A percentile compares a stretch with the other conserved stretches of the same genome.
phyloP scores from a whole-genome alignment of 2,888 invertebrate genomes.

The Congeria kusceri region DNA sequence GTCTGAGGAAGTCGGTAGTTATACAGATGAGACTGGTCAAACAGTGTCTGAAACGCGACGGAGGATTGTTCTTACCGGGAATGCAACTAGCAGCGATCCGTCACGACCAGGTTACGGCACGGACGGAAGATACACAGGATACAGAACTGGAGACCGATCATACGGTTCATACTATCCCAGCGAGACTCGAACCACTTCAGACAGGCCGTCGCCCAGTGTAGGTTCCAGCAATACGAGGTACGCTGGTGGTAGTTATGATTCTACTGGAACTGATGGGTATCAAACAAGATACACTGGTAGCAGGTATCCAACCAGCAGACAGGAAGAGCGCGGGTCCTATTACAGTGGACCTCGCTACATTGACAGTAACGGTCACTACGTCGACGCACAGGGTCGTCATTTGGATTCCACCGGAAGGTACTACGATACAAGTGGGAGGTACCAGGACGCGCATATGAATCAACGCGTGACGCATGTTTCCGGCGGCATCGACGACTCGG shows the following conservation, averaged over 20 bases:
- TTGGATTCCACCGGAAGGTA: constrained; percentile 53
- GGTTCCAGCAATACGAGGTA: too few species aligned
- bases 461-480: constrained; percentile 20
- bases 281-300: constrained; percentile 6
- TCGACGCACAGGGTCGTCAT: constrained; percentile 48
- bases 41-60: constrained; percentile 5
- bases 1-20: constrained; percentile 3
- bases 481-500: constrained; percentile 3
- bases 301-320: constrained; percentile 1
- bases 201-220: too few species aligned
- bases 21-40: constrained; percentile 9
- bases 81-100: constrained; percentile 3
- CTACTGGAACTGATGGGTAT: too few species aligned
- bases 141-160: too few species aligned
- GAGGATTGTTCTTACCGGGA: constrained; percentile 26
- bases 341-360: constrained; percentile 35
- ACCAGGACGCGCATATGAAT: constrained; percentile 32
- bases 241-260: too few species aligned
- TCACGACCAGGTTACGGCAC: too few species aligned
- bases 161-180: too few species aligned
- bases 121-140: too few species aligned
- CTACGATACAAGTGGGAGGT: constrained; percentile 46
- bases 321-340: constrained; percentile 25
- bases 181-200: too few species aligned
- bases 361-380: constrained; percentile 48